phyloP scores from a whole-genome alignment of 2,888 invertebrate species.

The Pseudolycoriella hygida region DNA sequence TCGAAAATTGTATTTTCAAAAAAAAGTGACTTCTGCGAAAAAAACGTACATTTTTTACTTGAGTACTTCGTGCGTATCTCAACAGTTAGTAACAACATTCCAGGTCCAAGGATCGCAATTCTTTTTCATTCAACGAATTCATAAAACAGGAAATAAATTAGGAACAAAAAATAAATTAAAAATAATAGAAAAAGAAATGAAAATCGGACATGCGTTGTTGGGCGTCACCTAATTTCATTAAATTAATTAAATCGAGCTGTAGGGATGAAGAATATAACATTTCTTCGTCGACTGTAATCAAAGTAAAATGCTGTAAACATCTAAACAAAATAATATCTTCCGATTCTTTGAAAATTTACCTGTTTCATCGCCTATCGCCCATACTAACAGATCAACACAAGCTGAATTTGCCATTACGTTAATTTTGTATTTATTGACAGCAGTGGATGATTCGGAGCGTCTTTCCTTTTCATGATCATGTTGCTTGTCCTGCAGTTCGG shows the following conservation, averaged over 20 bases:
- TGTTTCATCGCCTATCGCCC: constrained; percentile 94
- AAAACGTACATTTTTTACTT: too few relatives aligned
- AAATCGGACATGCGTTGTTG: constrained; percentile 7
- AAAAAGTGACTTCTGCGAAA: too few relatives aligned
- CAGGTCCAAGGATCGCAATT: too few relatives aligned
- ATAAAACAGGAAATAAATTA: neutral
- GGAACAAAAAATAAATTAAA: constrained; percentile 7
- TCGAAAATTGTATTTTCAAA: too few relatives aligned
- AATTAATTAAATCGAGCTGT: constrained; percentile 52
- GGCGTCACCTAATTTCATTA: constrained; percentile 34
- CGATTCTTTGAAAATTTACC: constrained; percentile 34
- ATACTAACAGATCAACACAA: constrained; percentile 91
- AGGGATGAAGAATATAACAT: constrained; percentile 54
- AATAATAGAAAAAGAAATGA: constrained; percentile 8
- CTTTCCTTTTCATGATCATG: constrained; percentile 76
- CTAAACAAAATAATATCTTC: too few relatives aligned
- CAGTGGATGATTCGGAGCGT: constrained; percentile 57
- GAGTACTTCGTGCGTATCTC: too few relatives aligned
- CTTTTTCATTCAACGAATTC: too few relatives aligned
- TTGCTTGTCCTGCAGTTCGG: constrained; percentile 72
- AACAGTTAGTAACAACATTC: too few relatives aligned
- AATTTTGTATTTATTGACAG: constrained; percentile 80
- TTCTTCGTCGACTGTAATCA: constrained; percentile 48
- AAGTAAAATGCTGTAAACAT: neutral
- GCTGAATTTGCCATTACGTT: constrained; percentile 95